Evolutionary conservation across 35 echinoderm and acorn worm genomes (phyloP).

Genomic region (Amphiura filiformis): DNA sequence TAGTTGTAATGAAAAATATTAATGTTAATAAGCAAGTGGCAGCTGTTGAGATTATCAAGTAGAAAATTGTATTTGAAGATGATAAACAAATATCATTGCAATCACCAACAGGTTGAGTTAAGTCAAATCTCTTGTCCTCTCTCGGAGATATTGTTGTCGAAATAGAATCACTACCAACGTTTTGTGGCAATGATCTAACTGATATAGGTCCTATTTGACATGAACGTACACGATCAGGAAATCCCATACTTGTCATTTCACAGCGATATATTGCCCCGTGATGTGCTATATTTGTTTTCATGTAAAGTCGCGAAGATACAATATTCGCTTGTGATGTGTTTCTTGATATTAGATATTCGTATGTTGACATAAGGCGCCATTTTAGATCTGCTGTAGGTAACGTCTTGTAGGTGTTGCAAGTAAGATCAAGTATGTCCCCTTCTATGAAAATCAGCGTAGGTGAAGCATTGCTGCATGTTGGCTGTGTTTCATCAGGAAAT

Average conservation of each 20-base stretch:
- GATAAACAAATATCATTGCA: background rate
- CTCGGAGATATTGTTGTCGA: background rate
- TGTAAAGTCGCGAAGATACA: background rate
- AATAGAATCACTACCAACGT: background rate
- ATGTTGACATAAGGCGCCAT: background rate
- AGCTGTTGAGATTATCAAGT: background rate
- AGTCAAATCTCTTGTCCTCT: background rate
- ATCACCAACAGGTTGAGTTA: background rate
- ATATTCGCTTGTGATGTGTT: background rate
- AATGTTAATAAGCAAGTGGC: background rate
- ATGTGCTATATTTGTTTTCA: background rate
- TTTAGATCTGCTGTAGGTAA: background rate
- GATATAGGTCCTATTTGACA: background rate
- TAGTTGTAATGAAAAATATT: background rate
- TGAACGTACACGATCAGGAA: background rate
- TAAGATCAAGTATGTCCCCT: background rate
- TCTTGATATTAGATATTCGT: background rate
- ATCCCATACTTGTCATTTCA: background rate
- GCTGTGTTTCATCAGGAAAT: background rate
- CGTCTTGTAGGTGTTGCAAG: background rate
- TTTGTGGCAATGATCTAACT: background rate
- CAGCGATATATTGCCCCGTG: background rate
- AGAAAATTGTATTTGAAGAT: background rate
- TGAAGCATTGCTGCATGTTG: background rate
- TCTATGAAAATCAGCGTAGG: background rate